Base-by-base conservation (phyloP, 2,797 vertebrate species). In the Centropyge bicolor region DNA sequence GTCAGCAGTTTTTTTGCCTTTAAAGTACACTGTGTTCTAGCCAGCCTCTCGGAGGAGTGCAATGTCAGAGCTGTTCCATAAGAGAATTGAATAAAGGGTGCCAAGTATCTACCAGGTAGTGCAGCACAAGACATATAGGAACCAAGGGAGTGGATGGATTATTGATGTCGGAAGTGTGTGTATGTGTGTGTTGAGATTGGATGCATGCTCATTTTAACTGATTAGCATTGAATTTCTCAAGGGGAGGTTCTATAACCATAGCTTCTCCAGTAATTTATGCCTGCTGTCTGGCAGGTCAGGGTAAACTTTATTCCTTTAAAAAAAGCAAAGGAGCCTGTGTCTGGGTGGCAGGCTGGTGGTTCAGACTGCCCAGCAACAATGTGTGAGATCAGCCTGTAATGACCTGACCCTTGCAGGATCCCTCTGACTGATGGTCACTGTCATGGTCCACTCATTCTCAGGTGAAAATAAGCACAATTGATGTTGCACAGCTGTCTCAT, bases 1-100 rank as follows among this genome's bases (percentile, higher is more conserved):
- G 48, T 78, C 62, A 31, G 75, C 66, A 45, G 45, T 54, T 83
- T 63, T 78, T 78, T 16, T 74, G 5, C 49, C 24, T 69, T 68
- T 62, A 73, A 78, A 74, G 86, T 82, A 88, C 88, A 86, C 35
- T 3, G 16, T 85, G 87, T 92, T 82, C 86, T 31, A n/a, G 49
- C 71, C 40, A 69, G 49, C 56, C 43, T 68, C 64, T 57, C 24
- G 62, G 62, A 72, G 65, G 52, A 83, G 56, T 71, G 81, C 83
- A 71, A 9, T 17, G 70, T 86, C 81, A 81, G 83, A 55, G 57
- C 51, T 68, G 63, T 70, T 76, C 59, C 66, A 80, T 72, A 76
- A 81, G 71, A 81, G 66, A 80, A 75, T 74, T 61, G 41, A 70
- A 54, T 57, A 80, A 40, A 46, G 45, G 68, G 62, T 89, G 82